Base-by-base conservation (phyloP, 2,888 invertebrate species). In the Plebejus argus region DNA sequence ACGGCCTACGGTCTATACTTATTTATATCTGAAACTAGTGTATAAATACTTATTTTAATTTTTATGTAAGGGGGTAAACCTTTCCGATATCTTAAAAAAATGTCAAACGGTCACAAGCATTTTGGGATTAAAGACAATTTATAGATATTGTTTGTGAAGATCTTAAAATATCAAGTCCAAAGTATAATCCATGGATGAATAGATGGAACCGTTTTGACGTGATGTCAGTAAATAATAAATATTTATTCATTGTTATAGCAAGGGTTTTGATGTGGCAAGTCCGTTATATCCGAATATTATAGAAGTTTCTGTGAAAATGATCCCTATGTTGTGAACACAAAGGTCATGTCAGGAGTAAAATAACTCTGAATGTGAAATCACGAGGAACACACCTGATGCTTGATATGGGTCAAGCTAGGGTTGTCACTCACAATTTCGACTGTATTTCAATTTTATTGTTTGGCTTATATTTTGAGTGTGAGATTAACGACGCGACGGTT, bases 401-500 rank as follows among this genome's bases (percentile, higher is more conserved):
- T 72, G 71, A 45, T 72, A 45, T 72, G 71, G 71, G 71, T 72
- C 71, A 72, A 72, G 35, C 35, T 45, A 72, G 71, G 71, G 71
- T 45, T 58, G 58, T 58, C 20, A 20, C 58, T 20, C 58, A 58
- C 58, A 8, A 58, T 58, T 58, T 58, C 8, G 58, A 58, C 20
- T 20, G 58, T 20, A 7, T 70, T 70, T 35, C 1, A 28, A 70
- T 35, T 70, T 70, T 35, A 70, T 18, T 28, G 4, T 70, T 58
- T n/a, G 7, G 20, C 20, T 58, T 58, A 2, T 53, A 53, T 53
- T 18, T 18, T 53, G 53, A 18, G 53, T 53, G 10, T 39, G 2
- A 39, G 45, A 10, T 10, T 10, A 10, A 45, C 10, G 45, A 45
- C 0, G 45, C 10, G 45, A 45, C 0, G 45, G 45, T 12, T 45